These are phyloP conservation scores for Phylloscopus trochilus DNA, from an alignment of 2,113 vertebrate species.

Conservation along the genomic window DNA sequence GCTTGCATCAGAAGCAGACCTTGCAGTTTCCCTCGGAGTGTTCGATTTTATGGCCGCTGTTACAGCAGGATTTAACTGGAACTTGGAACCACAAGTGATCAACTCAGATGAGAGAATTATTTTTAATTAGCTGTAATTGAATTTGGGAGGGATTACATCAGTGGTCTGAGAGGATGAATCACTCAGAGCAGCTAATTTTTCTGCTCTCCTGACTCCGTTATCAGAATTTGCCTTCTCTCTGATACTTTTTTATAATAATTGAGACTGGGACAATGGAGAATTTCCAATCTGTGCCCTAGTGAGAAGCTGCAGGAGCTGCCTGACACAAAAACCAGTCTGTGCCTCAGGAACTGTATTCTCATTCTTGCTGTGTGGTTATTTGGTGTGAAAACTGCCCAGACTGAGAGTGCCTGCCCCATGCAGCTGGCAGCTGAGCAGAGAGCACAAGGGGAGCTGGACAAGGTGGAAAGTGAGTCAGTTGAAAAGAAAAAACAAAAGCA, in stretches of 20 bases:
- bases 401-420: not conserved
- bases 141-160: constrained; percentile 11
- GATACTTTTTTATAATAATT: not conserved
- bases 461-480: not conserved
- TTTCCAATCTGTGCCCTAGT: constrained; percentile 17
- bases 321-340: not conserved
- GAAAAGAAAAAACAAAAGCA: not conserved
- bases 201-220: not conserved
- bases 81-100: not conserved
- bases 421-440: not conserved
- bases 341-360: not conserved
- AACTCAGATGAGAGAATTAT: not conserved
- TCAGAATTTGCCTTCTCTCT: not conserved
- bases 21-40: not conserved
- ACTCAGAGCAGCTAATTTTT: not conserved
- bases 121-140: constrained; percentile 54
- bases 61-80: not conserved
- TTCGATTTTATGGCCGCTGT: not conserved
- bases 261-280: not conserved
- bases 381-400: constrained; percentile 33
- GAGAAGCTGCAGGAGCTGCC: not conserved
- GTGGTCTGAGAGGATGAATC: not conserved
- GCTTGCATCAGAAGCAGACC: not conserved
- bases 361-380: not conserved
- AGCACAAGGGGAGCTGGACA: not conserved